phyloP scores from a whole-genome alignment of 1,140 invertebrate species.

The Drosophila tropicalis region DNA sequence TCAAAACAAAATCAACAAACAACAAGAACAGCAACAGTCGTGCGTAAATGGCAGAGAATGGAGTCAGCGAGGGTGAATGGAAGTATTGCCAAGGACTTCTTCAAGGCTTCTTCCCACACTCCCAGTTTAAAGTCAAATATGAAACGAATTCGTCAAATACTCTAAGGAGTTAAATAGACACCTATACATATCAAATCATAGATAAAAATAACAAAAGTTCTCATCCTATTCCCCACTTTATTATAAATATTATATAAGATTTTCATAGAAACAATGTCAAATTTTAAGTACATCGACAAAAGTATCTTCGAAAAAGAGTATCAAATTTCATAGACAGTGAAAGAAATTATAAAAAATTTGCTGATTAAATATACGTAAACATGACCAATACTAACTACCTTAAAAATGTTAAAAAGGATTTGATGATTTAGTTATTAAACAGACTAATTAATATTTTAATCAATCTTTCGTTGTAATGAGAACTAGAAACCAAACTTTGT shows the following conservation, averaged over 20 bases:
- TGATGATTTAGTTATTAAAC: too few species aligned
- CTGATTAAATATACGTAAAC: too few species aligned
- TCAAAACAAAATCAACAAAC: conserved; percentile 74
- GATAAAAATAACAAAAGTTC: neutral
- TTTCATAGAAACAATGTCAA: neutral
- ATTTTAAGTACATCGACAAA: neutral
- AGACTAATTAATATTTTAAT: too few species aligned
- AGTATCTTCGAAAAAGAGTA: conserved; percentile 3
- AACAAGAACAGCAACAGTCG: conserved; percentile 38
- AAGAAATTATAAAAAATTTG: too few species aligned
- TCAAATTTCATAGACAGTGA: neutral
- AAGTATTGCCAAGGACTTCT: neutral
- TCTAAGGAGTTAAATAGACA: neutral
- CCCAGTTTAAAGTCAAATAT: neutral
- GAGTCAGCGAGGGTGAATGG: neutral
- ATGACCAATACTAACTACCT: too few species aligned
- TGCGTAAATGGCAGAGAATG: neutral
- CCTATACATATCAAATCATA: neutral
- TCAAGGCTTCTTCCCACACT: neutral
- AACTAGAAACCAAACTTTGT: too few species aligned
- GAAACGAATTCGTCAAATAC: neutral
- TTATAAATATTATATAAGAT: conserved; percentile 2
- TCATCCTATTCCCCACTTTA: neutral
- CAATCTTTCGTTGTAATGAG: too few species aligned
- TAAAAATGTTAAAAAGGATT: too few species aligned